Conservation (phyloP, 2,113 vertebrate genomes). For the Canis aureus region DNA sequence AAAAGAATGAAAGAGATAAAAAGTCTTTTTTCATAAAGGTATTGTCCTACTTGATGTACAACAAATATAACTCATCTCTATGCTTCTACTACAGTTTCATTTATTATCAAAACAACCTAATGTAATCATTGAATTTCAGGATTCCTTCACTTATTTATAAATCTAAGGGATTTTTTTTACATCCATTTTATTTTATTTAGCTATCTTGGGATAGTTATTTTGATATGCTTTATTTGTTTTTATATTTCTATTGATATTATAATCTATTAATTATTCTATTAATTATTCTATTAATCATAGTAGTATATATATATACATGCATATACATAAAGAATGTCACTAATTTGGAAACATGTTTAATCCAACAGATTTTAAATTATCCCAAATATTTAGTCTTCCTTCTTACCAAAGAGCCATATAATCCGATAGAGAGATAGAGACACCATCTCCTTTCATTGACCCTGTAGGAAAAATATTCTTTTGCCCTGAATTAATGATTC, state of each 20-base stretch:
- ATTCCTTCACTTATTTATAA: neutral
- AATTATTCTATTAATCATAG: neutral
- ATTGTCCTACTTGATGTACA: neutral
- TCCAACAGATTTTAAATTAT: neutral
- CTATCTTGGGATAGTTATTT: neutral
- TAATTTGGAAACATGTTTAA: neutral
- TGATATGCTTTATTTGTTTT: neutral
- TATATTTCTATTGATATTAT: neutral
- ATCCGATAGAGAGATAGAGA: neutral
- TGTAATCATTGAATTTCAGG: neutral
- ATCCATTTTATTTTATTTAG: neutral
- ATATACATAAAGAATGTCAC: neutral
- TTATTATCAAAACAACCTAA: neutral
- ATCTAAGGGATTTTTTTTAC: neutral
- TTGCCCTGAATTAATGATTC: neutral
- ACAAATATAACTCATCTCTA: neutral
- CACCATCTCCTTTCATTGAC: neutral
- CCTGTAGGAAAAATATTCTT: neutral
- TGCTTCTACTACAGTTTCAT: neutral
- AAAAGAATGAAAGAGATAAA: conserved; percentile 20
- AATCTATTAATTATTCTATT: too few species aligned
- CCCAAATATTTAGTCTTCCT: neutral
- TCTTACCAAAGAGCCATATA: neutral
- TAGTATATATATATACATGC: neutral
- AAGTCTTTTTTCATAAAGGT: conserved; percentile 36